Percentiles rank a stretch among this genome's conserved stretches.
Evolutionary conservation across 1,140 invertebrate genomes (phyloP).

Genomic region (Tetragnatha versicolor): DNA sequence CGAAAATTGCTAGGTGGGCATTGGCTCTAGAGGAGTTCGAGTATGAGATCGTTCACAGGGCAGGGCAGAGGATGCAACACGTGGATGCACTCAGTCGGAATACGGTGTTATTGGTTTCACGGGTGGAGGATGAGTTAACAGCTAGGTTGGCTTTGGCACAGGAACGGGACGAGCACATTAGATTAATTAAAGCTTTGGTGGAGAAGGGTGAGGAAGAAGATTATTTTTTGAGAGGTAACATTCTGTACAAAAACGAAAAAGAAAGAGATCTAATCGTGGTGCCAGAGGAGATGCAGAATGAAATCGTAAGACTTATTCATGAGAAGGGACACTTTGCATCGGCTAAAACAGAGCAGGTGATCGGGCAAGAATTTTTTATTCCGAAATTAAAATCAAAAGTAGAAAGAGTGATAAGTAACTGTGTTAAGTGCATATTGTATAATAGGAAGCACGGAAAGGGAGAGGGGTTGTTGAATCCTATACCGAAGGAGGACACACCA

Average conservation of each 20-base stretch:
- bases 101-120: background rate
- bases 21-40: slow-evolving; percentile 16
- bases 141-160: background rate
- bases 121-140: background rate
- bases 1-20: slow-evolving; percentile 31
- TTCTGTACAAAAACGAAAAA: background rate
- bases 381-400: background rate
- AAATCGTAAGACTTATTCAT: background rate
- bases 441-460: too few species aligned
- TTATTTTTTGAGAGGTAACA: background rate
- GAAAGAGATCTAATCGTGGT: background rate
- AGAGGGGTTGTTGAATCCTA: too few species aligned
- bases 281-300: background rate
- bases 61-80: slow-evolving; percentile 22
- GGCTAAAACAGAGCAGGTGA: background rate
- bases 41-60: slow-evolving; percentile 34
- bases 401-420: slow-evolving; percentile 11
- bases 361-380: background rate
- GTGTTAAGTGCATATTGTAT: background rate
- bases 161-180: background rate
- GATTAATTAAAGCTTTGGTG: background rate
- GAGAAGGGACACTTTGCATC: background rate
- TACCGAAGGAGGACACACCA: too few species aligned
- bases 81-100: slow-evolving; percentile 40
- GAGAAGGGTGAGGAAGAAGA: background rate